Conservation (phyloP, 2,797 vertebrate genomes). For the Clarias pachynema region DNA sequence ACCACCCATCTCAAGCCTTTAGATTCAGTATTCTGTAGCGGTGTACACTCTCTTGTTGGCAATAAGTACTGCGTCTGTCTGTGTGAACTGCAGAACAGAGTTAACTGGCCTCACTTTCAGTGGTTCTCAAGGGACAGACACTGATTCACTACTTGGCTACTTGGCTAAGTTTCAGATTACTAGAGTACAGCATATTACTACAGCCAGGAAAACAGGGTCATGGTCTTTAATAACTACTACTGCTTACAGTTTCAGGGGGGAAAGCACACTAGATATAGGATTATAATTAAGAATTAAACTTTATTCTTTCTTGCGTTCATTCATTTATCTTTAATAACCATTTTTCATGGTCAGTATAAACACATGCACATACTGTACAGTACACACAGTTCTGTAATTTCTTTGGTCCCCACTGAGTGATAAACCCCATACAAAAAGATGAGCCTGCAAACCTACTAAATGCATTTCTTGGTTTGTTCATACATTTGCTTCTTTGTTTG, state of each 20-base stretch:
- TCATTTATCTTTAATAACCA: not conserved
- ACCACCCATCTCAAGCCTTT: not conserved
- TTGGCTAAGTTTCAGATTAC: not conserved
- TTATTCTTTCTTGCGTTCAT: not conserved
- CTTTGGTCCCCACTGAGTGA: not conserved
- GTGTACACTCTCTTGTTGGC: not conserved
- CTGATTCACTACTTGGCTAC: constrained; percentile 15
- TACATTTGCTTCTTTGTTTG: not conserved
- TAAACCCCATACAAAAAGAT: not conserved
- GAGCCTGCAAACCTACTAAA: not conserved
- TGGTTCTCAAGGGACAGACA: constrained; percentile 20
- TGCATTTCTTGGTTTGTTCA: not conserved
- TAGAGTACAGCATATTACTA: constrained; percentile 21
- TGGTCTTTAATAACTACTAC: constrained; percentile 6
- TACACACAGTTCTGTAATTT: not conserved
- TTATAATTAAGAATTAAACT: not conserved
- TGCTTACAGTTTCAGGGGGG: not conserved
- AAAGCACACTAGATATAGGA: not conserved
- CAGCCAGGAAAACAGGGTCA: not conserved
- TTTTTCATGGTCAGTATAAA: not conserved
- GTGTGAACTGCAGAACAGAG: constrained; percentile 5
- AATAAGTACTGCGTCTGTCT: not conserved
- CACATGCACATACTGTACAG: no score
- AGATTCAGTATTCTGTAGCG: not conserved
- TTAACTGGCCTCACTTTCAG: constrained; percentile 22